These are phyloP conservation scores for Caenorhabditis doughertyi DNA, from an alignment of 2,888 invertebrate species.

Conservation along the genomic window DNA sequence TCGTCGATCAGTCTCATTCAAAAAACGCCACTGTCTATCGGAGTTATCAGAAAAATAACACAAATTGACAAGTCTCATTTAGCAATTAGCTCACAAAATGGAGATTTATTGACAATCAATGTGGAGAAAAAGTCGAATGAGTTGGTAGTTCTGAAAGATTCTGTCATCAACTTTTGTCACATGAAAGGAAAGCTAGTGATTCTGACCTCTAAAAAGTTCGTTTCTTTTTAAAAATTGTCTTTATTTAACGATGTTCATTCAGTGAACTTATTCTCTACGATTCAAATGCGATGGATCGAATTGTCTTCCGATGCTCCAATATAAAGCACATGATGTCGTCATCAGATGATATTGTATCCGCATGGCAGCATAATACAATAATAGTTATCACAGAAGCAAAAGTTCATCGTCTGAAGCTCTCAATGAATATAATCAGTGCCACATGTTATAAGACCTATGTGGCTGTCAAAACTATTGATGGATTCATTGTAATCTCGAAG, in stretches of 20 bases:
- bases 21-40: constrained; percentile 41
- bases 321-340: constrained; percentile 46
- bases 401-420: constrained; percentile 37
- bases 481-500: constrained; percentile 34
- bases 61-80: neutral
- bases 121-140: neutral
- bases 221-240: neutral
- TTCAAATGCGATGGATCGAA: constrained; percentile 10
- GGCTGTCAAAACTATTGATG: constrained; percentile 48
- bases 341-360: neutral
- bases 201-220: constrained; percentile 4
- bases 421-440: constrained; percentile 42
- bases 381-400: constrained; percentile 18
- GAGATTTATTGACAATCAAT: constrained; percentile 18
- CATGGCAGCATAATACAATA: constrained; percentile 37
- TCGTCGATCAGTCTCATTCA: neutral
- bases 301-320: constrained; percentile 26
- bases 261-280: constrained; percentile 35
- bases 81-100: constrained; percentile 44
- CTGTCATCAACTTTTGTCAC: constrained; percentile 36
- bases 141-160: constrained; percentile 1
- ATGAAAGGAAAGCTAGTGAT: constrained; percentile 11
- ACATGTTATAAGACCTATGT: neutral
- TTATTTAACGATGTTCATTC: neutral
- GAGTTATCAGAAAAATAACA: constrained; percentile 50